Evolutionary conservation across 2,888 invertebrate species (phyloP).

Genomic region (Watsonalla cultraria): DNA sequence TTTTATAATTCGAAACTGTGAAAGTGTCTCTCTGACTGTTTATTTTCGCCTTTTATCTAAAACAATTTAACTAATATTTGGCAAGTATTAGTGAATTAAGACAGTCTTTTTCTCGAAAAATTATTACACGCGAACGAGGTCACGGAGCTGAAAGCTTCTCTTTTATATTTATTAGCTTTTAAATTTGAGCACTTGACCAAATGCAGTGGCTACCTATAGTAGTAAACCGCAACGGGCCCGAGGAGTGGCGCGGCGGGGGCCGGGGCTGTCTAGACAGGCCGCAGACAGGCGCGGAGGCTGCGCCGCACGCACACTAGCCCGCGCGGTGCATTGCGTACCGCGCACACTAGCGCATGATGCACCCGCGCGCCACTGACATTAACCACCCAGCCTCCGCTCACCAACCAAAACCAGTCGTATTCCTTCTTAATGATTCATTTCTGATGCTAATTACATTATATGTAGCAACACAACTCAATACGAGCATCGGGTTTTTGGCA

Average conservation of each 20-base stretch:
- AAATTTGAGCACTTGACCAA: constrained; percentile 26
- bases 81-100: too few species aligned
- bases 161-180: not conserved
- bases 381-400: constrained; percentile 28
- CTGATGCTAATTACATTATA: not conserved
- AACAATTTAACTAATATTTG: too few species aligned
- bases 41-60: too few species aligned
- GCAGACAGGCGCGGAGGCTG: constrained; percentile 74
- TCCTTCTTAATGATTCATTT: constrained; percentile 8
- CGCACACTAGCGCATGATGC: constrained; percentile 12
- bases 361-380: constrained; percentile 36
- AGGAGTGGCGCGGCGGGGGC: constrained; percentile 27
- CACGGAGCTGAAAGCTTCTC: too few species aligned
- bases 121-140: too few species aligned
- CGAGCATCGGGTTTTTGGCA: not conserved
- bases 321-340: constrained; percentile 51
- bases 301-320: constrained; percentile 58
- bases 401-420: constrained; percentile 40
- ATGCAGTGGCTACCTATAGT: constrained; percentile 32
- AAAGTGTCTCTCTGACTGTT: too few species aligned
- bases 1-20: too few species aligned
- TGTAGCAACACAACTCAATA: not conserved
- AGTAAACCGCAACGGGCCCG: constrained; percentile 17
- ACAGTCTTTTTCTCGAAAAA: too few species aligned
- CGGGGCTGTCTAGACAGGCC: constrained; percentile 72